phyloP scores from a whole-genome alignment of 2,888 invertebrate species.

The Agonopterix arenella region DNA sequence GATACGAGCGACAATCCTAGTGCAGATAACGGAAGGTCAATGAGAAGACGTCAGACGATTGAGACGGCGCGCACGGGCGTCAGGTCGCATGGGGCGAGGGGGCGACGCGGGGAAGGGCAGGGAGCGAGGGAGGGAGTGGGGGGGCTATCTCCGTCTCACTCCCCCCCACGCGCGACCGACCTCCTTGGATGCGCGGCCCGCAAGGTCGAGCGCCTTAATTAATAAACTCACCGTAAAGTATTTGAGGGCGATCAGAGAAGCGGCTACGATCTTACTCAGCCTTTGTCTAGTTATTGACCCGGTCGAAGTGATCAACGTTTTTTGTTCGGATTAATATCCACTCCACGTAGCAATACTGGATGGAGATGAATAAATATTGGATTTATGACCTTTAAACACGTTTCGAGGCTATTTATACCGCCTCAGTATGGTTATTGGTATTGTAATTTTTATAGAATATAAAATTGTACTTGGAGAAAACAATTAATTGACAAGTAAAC shows the following conservation, averaged over 20 bases:
- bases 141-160: constrained; percentile 39
- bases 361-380: constrained; percentile 2
- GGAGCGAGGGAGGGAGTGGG: constrained; percentile 20
- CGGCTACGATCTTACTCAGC: constrained; percentile 68
- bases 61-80: constrained; percentile 39
- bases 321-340: constrained; percentile 33
- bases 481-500: too few species aligned
- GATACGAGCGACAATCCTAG: constrained; percentile 42
- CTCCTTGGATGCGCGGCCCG: constrained; percentile 74
- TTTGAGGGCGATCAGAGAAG: constrained; percentile 72
- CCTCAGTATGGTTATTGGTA: too few species aligned
- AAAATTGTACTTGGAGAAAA: too few species aligned
- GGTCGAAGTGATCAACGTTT: constrained; percentile 43
- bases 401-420: too few species aligned
- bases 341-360: neutral
- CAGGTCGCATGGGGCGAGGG: constrained; percentile 18
- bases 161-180: constrained; percentile 49
- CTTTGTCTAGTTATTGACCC: constrained; percentile 75
- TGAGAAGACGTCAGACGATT: constrained; percentile 61
- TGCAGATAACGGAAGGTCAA: constrained; percentile 73
- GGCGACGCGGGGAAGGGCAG: constrained; percentile 18
- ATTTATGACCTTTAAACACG: neutral
- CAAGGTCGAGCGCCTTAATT: constrained; percentile 76
- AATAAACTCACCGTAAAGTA: constrained; percentile 76
- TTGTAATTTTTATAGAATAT: too few species aligned